Percentiles rank a stretch among this genome's conserved stretches.
These are phyloP conservation scores for Austrolebias charrua DNA, from an alignment of 2,797 vertebrate genomes.

Conservation along the genomic window DNA sequence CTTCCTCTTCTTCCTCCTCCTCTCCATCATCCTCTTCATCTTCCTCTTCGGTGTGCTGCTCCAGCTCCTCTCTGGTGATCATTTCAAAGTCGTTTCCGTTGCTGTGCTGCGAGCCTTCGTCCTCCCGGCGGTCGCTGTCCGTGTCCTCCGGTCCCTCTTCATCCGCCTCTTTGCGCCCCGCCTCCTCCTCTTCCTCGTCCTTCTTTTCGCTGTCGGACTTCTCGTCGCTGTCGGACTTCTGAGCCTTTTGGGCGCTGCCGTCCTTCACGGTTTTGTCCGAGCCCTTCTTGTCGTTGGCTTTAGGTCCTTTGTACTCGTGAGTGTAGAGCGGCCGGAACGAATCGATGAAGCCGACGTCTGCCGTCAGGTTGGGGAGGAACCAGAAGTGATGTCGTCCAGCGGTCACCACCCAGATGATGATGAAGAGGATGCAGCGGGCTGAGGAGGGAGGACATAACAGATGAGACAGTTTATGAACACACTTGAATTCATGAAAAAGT, in stretches of 20 bases:
- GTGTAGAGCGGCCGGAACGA: slow-evolving; percentile 98
- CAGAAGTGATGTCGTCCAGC: slow-evolving; percentile 98
- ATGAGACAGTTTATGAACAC: background rate
- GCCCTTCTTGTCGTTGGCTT: slow-evolving; percentile 86
- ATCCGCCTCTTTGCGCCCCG: slow-evolving; percentile 70
- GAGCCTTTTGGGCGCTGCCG: slow-evolving; percentile 74
- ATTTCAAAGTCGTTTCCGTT: slow-evolving; percentile 99
- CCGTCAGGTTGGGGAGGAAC: slow-evolving; percentile 98
- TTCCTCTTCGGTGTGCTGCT: slow-evolving; percentile 95
- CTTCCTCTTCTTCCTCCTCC: slow-evolving; percentile 83
- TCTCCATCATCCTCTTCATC: slow-evolving; percentile 81
- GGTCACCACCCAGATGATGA: slow-evolving; percentile 97
- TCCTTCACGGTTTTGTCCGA: slow-evolving; percentile 71
- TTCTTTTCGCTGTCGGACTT: slow-evolving; percentile 95
- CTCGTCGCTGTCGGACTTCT: slow-evolving; percentile 92
- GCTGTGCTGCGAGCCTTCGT: slow-evolving; percentile 98
- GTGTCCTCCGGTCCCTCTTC: slow-evolving; percentile 84
- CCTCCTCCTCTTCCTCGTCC: slow-evolving; percentile 81
- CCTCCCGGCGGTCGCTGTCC: slow-evolving; percentile 94
- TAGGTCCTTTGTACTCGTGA: slow-evolving; percentile 97
- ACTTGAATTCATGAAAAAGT: no score
- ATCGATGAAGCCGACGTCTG: slow-evolving; percentile 98
- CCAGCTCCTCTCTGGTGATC: slow-evolving; percentile 99
- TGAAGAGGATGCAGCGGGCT: slow-evolving; percentile 98
- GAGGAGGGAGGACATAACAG: slow-evolving; percentile 25